phyloP scores from a whole-genome alignment of 2,888 invertebrate genomes.

The Formica aserva region DNA sequence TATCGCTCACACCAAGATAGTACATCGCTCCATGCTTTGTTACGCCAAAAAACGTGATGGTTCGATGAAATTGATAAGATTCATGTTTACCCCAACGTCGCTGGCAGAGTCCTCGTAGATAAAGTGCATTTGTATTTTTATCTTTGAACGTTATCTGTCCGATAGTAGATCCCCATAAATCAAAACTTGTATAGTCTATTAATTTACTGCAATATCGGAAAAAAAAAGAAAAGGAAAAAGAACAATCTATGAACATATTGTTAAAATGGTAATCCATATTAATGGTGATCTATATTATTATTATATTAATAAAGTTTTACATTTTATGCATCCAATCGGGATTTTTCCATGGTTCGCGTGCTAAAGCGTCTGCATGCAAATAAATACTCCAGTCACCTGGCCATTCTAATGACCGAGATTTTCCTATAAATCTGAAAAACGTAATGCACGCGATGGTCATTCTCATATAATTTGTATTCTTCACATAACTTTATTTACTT shows the following conservation, averaged over 20 bases:
- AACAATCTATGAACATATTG: background rate
- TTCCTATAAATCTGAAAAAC: conserved; percentile 87
- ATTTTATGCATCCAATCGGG: conserved; percentile 87
- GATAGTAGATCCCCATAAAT: conserved; percentile 89
- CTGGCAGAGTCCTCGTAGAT: conserved; percentile 87
- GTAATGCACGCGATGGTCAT: background rate
- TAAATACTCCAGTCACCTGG: conserved; percentile 88
- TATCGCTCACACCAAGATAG: conserved; percentile 87
- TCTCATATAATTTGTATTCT: background rate
- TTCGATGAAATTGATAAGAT: conserved; percentile 79
- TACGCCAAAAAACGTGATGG: conserved; percentile 84
- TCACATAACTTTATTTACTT: background rate
- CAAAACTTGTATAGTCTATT: conserved; percentile 86
- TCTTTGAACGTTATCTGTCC: conserved; percentile 87
- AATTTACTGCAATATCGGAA: conserved; percentile 81
- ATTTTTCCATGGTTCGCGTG: conserved; percentile 88
- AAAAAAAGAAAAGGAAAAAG: background rate
- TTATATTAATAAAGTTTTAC: conserved; percentile 83
- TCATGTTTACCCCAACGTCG: conserved; percentile 85
- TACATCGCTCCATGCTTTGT: conserved; percentile 88
- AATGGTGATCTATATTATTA: background rate
- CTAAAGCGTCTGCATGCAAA: conserved; percentile 87
- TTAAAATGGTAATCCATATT: background rate
- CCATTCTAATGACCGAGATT: conserved; percentile 86
- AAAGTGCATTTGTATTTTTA: conserved; percentile 84